Conservation (phyloP, 2,888 invertebrate genomes). For the Nymphalis c-album region DNA sequence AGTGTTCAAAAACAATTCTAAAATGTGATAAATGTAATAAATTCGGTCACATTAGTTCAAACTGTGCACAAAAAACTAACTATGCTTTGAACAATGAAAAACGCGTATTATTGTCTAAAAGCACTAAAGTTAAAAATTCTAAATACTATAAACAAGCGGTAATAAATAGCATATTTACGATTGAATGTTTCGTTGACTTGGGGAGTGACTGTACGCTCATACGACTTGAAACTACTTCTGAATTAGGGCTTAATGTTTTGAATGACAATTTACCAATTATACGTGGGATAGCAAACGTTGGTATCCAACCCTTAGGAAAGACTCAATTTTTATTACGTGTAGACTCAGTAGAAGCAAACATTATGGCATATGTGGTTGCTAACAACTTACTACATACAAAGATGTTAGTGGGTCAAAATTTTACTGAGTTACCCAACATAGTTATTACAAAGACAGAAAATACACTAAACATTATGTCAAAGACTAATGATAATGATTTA, state of each 20-base stretch:
- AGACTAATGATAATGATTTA: not conserved
- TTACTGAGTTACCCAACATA: slow-evolving; percentile 5
- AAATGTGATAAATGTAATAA: slow-evolving; percentile 1
- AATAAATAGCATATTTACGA: not conserved
- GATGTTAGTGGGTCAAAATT: not conserved
- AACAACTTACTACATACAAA: not conserved
- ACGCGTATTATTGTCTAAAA: not conserved
- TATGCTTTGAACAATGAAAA: not conserved
- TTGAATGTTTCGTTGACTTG: not conserved
- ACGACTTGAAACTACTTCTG: no score
- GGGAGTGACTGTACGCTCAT: not conserved
- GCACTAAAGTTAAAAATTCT: not conserved
- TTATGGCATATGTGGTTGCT: not conserved
- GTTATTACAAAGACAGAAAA: not conserved
- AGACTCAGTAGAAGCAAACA: not conserved
- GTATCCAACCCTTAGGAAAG: not conserved
- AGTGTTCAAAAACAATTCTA: not conserved
- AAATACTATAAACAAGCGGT: not conserved
- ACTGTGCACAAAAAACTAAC: not conserved
- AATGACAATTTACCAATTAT: not conserved
- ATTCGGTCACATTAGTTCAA: not conserved
- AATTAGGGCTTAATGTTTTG: no score
- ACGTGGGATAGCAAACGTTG: not conserved
- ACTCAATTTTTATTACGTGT: not conserved
- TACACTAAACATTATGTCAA: not conserved